phyloP scores from a whole-genome alignment of 2,113 vertebrate species.

The Mugil cephalus region DNA sequence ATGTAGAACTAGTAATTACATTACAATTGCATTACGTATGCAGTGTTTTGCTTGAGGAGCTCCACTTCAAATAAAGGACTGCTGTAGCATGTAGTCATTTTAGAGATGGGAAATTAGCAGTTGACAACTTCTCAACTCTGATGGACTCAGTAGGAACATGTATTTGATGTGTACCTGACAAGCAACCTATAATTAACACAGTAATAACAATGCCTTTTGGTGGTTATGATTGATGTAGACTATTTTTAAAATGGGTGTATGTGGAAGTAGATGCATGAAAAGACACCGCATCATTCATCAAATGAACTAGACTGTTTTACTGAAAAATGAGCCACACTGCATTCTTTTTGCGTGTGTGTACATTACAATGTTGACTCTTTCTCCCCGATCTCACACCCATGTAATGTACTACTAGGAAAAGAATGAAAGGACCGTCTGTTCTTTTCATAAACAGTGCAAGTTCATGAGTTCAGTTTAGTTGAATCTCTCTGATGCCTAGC shows the following conservation, averaged over 20 bases:
- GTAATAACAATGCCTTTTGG: conserved; percentile 5
- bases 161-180: no score
- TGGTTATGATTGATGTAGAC: no score
- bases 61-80: not conserved
- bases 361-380: not conserved
- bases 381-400: not conserved
- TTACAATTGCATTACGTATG: not conserved
- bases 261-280: not conserved
- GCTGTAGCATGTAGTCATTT: not conserved
- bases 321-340: not conserved
- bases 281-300: not conserved
- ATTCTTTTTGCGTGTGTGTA: not conserved
- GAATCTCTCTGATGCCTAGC: conserved; percentile 51
- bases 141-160: conserved; percentile 4
- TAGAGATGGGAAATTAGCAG: not conserved
- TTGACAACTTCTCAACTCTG: not conserved
- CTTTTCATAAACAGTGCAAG: conserved; percentile 44
- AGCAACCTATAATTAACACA: conserved; percentile 1
- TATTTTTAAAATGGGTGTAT: not conserved
- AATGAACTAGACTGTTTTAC: not conserved
- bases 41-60: conserved; percentile 14
- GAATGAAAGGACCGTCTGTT: conserved; percentile 16
- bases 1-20: not conserved
- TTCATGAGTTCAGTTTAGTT: conserved; percentile 55
- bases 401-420: not conserved